Conservation (phyloP, 2,888 invertebrate species). For the Tinea semifulvella region DNA sequence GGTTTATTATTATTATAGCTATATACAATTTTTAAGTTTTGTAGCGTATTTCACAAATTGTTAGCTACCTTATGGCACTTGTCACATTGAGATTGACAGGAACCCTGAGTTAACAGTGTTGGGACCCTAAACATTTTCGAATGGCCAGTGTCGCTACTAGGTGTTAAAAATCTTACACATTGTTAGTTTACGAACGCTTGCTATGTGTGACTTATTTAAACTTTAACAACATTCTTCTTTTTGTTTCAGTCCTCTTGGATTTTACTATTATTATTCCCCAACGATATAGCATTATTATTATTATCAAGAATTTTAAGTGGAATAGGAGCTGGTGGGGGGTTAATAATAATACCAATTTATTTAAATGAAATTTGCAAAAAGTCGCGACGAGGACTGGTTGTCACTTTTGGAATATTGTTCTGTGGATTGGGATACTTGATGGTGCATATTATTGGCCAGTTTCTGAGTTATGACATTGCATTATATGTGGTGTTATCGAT, state of each 20-base stretch:
- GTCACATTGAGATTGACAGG: no score
- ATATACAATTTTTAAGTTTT: no score
- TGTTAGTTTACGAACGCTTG: no score
- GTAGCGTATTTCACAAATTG: no score
- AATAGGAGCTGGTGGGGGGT: background rate
- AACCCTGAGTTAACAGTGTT: no score
- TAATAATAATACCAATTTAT: background rate
- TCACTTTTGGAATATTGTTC: background rate
- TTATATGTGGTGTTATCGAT: background rate
- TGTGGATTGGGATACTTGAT: background rate
- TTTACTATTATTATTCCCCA: background rate
- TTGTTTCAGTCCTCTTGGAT: slow-evolving; percentile 1
- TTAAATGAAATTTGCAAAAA: slow-evolving; percentile 2
- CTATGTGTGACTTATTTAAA: no score
- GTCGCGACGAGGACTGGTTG: background rate
- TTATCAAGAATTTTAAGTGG: background rate
- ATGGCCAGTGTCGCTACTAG: no score
- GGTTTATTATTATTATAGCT: no score
- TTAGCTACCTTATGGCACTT: no score
- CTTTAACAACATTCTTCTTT: no score
- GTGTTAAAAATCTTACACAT: no score
- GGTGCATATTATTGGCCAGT: background rate
- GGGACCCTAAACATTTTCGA: no score
- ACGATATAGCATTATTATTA: background rate
- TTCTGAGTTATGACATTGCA: background rate